Base-by-base conservation (phyloP, 2,888 invertebrate species). In the Deilephila elpenor region DNA sequence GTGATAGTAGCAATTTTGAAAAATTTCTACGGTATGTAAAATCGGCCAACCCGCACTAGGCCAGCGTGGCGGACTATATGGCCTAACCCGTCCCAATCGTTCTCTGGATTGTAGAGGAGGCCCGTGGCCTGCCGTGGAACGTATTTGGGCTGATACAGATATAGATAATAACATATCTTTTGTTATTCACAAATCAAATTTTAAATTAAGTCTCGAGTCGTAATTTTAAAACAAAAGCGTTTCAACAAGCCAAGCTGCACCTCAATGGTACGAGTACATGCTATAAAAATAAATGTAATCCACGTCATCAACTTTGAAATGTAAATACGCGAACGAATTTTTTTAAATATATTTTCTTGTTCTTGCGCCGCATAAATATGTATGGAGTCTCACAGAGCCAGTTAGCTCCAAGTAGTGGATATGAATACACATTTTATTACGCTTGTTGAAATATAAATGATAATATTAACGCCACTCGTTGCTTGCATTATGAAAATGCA, bases 241-340 rank as follows among this genome's bases (percentile, higher is more conserved):
- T 37, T 37, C 19, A 62, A 37, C 34, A 37, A 62, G n/a, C 7
- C 1, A 64, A 44, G 11, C 11, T 7, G n/a, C 17, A 25, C 0
- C 5, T 37, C 14, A 44, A 44, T 37, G 37, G 5, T 7, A 25
- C 25, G 25, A 25, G 25, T 25, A 60, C 4, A 60, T 56, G 56
- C 56, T 56, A 29, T 60, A 29, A 60, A 60, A 51, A 25, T 51
- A 51, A 67, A 51, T 51, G 51, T 51, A 67, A 67, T 51, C 51
- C 67, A 67, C 51, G 51, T 51, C 67, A 67, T 67, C 67, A 67
- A 67, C 67, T 67, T 51, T 67, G 67, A 67, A 67, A 67, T 67
- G 67, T 67, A 67, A 67, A 67, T 67, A 67, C 51, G 20, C 11
- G 44, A 44, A 3, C 64, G 64, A 44, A n/a, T 64, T 64, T 67